Conservation (phyloP, 2,797 vertebrate species). For the Crocidura indochinensis region DNA sequence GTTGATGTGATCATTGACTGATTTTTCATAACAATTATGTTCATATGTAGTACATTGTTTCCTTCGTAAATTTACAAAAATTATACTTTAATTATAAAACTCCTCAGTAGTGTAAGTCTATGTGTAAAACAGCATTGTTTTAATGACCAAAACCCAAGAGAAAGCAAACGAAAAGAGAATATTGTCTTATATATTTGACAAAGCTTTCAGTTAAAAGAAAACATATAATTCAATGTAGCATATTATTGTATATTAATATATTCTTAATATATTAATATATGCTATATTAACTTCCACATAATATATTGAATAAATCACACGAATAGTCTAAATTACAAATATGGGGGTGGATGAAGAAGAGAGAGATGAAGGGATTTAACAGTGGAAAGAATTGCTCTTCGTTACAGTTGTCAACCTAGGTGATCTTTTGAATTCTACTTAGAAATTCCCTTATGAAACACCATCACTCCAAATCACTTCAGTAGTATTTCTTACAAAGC, state of each 20-base stretch:
- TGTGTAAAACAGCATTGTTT: constrained; percentile 18
- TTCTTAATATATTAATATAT: no score
- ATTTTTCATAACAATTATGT: constrained; percentile 10
- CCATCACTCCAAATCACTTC: constrained; percentile 77
- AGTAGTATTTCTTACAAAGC: constrained; percentile 64
- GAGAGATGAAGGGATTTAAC: constrained; percentile 70
- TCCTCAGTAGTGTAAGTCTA: background rate
- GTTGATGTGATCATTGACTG: background rate
- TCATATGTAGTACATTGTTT: background rate
- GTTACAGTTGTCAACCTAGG: constrained; percentile 81
- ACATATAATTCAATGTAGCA: constrained; percentile 15
- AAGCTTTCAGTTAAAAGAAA: background rate
- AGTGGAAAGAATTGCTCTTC: constrained; percentile 75
- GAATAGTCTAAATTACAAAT: constrained; percentile 17
- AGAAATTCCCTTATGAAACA: constrained; percentile 84
- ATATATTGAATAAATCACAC: background rate
- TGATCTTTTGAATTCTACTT: constrained; percentile 81
- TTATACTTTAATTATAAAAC: background rate
- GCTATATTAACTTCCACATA: background rate
- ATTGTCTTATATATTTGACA: background rate
- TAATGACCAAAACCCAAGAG: background rate
- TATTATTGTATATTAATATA: no score
- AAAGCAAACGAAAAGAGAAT: background rate
- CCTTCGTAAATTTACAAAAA: constrained; percentile 37
- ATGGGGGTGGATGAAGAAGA: constrained; percentile 47